Conservation (phyloP, 2,797 vertebrate genomes). For the Crocodylus rhombifer region DNA sequence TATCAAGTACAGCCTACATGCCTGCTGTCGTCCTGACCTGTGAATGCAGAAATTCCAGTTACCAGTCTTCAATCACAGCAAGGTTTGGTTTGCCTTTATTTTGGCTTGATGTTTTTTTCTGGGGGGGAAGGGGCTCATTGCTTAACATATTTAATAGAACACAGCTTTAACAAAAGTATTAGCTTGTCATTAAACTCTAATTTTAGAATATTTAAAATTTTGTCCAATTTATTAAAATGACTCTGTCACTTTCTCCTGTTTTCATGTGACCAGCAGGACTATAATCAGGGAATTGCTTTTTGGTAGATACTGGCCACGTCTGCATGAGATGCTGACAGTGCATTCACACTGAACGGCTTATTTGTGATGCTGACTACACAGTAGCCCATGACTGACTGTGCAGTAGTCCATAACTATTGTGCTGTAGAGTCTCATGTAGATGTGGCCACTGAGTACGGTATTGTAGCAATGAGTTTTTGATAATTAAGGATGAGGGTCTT, state of each 20-base stretch:
- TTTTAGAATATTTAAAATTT: background rate
- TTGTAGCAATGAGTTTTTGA: background rate
- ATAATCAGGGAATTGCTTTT: rapidly evolving
- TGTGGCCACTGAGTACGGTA: background rate
- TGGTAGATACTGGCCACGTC: background rate
- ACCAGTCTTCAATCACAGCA: background rate
- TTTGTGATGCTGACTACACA: no score
- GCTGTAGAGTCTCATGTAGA: no score
- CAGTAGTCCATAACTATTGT: no score
- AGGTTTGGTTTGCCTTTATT: background rate
- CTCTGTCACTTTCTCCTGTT: background rate
- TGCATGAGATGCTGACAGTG: no score
- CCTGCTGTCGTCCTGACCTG: background rate
- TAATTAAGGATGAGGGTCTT: background rate
- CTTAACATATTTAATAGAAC: background rate
- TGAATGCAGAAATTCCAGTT: background rate
- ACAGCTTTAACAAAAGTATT: background rate
- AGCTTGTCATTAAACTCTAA: background rate
- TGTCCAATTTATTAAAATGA: background rate
- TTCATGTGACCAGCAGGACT: background rate
- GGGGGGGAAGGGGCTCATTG: background rate
- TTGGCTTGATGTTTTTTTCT: no score
- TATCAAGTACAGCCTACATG: background rate
- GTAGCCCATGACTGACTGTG: no score
- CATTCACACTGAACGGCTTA: no score